Conservation (phyloP, 2,113 vertebrate species). For the Oreochromis niloticus region DNA sequence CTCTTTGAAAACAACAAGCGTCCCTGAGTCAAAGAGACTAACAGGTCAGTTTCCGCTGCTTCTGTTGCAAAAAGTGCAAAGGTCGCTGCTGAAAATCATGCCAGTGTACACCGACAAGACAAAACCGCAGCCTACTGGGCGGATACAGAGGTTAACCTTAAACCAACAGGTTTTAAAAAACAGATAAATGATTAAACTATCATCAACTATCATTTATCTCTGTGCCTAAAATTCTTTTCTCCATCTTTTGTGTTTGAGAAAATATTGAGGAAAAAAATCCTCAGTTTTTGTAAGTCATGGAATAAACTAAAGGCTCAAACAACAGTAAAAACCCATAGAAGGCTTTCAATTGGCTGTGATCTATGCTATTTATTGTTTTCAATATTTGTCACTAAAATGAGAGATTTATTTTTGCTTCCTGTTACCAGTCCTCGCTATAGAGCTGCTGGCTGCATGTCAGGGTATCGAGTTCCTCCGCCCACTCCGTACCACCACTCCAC, state of each 20-base stretch:
- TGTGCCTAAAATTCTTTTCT: not conserved
- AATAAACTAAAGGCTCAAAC: not conserved
- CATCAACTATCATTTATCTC: not conserved
- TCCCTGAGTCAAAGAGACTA: not conserved
- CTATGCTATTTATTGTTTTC: not conserved
- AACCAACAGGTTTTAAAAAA: not conserved
- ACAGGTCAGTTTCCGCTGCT: not conserved
- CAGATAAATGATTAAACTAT: not conserved
- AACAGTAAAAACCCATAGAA: not conserved
- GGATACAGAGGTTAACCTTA: not conserved
- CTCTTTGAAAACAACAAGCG: not conserved
- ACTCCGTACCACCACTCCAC: conserved; percentile 88
- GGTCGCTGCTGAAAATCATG: not conserved
- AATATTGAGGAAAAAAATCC: not conserved
- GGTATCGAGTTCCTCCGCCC: conserved; percentile 98
- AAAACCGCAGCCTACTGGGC: not conserved
- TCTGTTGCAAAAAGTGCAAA: not conserved
- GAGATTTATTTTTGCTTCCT: not conserved
- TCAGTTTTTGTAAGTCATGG: not conserved
- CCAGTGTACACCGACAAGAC: not conserved
- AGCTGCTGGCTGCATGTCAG: conserved; percentile 93
- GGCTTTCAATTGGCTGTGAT: not conserved
- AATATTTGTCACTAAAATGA: not conserved
- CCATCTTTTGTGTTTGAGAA: not conserved
- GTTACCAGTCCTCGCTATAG: conserved; percentile 86